Evolutionary conservation across 2,888 invertebrate genomes (phyloP).

Genomic region (Spodoptera littoralis): DNA sequence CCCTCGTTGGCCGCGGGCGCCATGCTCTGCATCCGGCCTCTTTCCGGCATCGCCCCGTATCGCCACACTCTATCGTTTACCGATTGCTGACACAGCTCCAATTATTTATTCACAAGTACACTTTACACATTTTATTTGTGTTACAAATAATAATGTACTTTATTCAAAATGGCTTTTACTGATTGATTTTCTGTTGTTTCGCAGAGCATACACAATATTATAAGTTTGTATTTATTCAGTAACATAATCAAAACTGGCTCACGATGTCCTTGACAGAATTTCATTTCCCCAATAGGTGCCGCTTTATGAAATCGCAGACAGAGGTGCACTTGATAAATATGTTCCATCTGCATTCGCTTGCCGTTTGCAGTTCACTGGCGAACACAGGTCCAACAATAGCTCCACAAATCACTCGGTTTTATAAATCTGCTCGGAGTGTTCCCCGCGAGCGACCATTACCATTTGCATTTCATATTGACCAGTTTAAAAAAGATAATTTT

Average conservation of each 20-base stretch:
- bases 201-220: background rate
- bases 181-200: background rate
- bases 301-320: slow-evolving; percentile 41
- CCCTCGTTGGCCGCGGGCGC: slow-evolving; percentile 30
- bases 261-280: slow-evolving; percentile 34
- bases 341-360: slow-evolving; percentile 47
- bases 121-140: slow-evolving; percentile 24
- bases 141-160: slow-evolving; percentile 6
- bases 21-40: slow-evolving; percentile 55
- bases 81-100: slow-evolving; percentile 27
- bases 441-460: slow-evolving; percentile 46
- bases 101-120: slow-evolving; percentile 36
- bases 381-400: slow-evolving; percentile 57
- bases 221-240: slow-evolving; percentile 13
- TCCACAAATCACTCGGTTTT: slow-evolving; percentile 60
- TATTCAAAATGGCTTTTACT: background rate
- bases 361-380: slow-evolving; percentile 36
- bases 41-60: slow-evolving; percentile 52
- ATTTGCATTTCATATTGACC: slow-evolving; percentile 63
- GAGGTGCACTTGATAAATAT: slow-evolving; percentile 46
- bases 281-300: slow-evolving; percentile 27
- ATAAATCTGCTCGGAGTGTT: slow-evolving; percentile 51
- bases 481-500: slow-evolving; percentile 24
- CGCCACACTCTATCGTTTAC: slow-evolving; percentile 51
- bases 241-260: slow-evolving; percentile 21